Evolutionary conservation across 2,888 invertebrate species (phyloP).

Genomic region (Athrips mouffetella): DNA sequence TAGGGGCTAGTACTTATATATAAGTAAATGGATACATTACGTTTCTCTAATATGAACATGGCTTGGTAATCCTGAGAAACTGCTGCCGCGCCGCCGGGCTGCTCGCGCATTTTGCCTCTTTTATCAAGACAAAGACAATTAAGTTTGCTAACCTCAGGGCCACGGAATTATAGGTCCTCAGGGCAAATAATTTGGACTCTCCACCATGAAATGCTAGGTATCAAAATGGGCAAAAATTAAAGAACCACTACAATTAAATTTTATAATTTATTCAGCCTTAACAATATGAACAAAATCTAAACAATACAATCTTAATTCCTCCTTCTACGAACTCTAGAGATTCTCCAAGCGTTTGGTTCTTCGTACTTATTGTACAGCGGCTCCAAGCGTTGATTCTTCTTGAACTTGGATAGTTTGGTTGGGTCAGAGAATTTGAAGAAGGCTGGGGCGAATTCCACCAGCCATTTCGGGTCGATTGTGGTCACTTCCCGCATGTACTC

Average conservation of each 20-base stretch:
- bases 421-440: slow-evolving; percentile 99
- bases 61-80: no score
- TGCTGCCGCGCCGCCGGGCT: no score
- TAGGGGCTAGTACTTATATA: no score
- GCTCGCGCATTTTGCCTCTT: no score
- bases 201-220: no score
- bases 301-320: slow-evolving; percentile 81
- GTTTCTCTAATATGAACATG: no score
- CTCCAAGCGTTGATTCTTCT: slow-evolving; percentile 98
- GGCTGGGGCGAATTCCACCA: slow-evolving; percentile 99
- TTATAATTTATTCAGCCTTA: neutral
- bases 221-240: no score
- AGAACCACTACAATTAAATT: neutral
- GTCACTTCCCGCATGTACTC: slow-evolving; percentile 99
- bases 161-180: no score
- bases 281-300: neutral
- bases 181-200: no score
- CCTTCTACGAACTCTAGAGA: slow-evolving; percentile 92
- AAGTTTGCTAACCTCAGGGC: no score
- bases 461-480: slow-evolving; percentile 98
- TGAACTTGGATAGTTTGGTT: slow-evolving; percentile 98
- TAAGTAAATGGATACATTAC: no score
- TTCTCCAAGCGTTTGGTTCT: slow-evolving; percentile 99
- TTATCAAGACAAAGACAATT: no score
- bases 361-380: slow-evolving; percentile 99